These are phyloP conservation scores for Clytia hemisphaerica DNA, from an alignment of 30 jellyfish, hydroid and myxozoan species.

Conservation along the genomic window DNA sequence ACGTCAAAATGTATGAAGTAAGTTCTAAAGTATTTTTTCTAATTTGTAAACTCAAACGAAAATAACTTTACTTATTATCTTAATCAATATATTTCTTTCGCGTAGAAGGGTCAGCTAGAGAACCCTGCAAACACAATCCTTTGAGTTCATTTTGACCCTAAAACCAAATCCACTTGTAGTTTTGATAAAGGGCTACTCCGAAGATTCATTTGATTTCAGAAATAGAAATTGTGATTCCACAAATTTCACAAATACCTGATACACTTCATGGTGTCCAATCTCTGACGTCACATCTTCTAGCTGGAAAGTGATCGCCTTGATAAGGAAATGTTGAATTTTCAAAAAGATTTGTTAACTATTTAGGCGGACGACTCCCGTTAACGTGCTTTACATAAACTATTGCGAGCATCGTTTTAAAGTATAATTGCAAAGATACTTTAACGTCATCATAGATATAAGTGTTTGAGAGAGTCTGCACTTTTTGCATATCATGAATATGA, in stretches of 20 bases:
- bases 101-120: no score
- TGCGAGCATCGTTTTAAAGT: constrained; percentile 9
- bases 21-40: no score
- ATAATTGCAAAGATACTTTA: neutral
- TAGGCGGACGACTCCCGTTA: neutral
- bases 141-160: no score
- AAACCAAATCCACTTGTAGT: no score
- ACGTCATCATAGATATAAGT: neutral
- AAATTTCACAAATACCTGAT: constrained; percentile 12
- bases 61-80: no score
- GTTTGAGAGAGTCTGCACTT: neutral
- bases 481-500: neutral
- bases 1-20: no score
- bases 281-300: constrained; percentile 47
- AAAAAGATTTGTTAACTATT: constrained; percentile 3
- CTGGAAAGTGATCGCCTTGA: constrained; percentile 34
- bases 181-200: no score
- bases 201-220: no score
- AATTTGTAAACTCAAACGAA: no score
- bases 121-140: no score
- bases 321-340: neutral
- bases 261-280: constrained; percentile 42
- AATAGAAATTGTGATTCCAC: no score
- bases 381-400: neutral
- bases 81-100: no score